Conservation (phyloP, 1,140 invertebrate species). For the Diplogasteroides magnus region DNA sequence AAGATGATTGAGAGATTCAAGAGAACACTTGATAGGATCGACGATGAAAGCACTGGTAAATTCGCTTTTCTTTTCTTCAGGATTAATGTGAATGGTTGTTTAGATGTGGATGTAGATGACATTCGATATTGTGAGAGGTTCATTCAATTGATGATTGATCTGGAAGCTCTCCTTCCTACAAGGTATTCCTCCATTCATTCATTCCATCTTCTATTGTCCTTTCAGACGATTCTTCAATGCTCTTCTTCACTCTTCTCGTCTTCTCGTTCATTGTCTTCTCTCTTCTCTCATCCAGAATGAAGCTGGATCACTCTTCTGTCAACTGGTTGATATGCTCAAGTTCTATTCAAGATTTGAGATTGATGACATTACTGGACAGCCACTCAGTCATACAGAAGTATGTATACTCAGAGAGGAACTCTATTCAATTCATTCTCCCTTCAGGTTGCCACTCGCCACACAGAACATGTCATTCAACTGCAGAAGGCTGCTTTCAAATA, state of each 20-base stretch:
- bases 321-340: slow-evolving; percentile 85
- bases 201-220: neutral
- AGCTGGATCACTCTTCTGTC: slow-evolving; percentile 80
- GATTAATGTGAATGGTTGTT: slow-evolving; percentile 22
- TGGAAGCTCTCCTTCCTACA: slow-evolving; percentile 88
- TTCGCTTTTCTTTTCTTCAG: no score
- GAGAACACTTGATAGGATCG: slow-evolving; percentile 71
- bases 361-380: slow-evolving; percentile 88
- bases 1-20: slow-evolving; percentile 86
- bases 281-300: slow-evolving; percentile 60
- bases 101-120: slow-evolving; percentile 61
- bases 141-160: slow-evolving; percentile 87
- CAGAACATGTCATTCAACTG: slow-evolving; percentile 52
- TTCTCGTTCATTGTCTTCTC: slow-evolving; percentile 81
- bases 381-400: slow-evolving; percentile 72
- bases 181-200: slow-evolving; percentile 36
- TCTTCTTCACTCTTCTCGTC: slow-evolving; percentile 85
- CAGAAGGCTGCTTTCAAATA: slow-evolving; percentile 86
- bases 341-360: slow-evolving; percentile 97
- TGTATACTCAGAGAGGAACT: no score
- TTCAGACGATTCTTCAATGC: slow-evolving; percentile 87
- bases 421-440: neutral
- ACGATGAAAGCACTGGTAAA: slow-evolving; percentile 33
- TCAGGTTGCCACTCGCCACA: slow-evolving; percentile 83
- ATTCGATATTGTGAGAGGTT: slow-evolving; percentile 88